Conservation (phyloP, 2,797 vertebrate species). For the Acanthiza pusilla region DNA sequence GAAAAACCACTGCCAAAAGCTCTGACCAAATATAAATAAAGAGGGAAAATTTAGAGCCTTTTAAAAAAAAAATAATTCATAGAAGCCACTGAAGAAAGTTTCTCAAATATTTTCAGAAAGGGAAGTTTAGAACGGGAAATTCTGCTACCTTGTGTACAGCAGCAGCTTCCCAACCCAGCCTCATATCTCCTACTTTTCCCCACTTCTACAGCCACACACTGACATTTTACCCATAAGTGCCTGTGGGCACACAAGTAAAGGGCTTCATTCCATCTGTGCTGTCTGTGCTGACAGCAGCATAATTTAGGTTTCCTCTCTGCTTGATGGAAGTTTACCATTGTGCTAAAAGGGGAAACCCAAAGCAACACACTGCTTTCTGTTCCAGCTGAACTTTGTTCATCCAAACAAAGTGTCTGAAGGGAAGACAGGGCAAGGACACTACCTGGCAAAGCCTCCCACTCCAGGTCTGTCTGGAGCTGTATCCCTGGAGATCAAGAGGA, state of each 20-base stretch:
- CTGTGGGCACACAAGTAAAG: not conserved
- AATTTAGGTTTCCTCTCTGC: not conserved
- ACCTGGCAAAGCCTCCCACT: not conserved
- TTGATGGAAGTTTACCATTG: not conserved
- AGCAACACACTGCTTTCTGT: not conserved
- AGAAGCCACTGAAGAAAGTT: not conserved
- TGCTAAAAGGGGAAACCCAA: not conserved
- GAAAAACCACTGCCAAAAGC: not conserved
- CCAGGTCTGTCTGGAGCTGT: not conserved
- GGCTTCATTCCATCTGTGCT: not conserved
- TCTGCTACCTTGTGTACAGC: not conserved
- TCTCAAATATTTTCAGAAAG: not conserved
- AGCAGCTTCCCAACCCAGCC: not conserved
- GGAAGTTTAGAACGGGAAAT: not conserved
- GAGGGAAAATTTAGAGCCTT: not conserved
- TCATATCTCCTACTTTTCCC: not conserved
- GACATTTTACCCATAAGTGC: not conserved
- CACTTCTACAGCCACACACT: not conserved
- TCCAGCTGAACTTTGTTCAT: constrained; percentile 8
- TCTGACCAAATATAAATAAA: constrained; percentile 6
- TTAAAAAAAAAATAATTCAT: not conserved
- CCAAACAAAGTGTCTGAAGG: not conserved
- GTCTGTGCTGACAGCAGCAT: not conserved
- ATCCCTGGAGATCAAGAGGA: not conserved
- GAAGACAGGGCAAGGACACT: not conserved